Percentiles rank a stretch among this genome's conserved stretches.
phyloP scores from a whole-genome alignment of 2,797 vertebrate genomes.

The Salarias fasciatus region DNA sequence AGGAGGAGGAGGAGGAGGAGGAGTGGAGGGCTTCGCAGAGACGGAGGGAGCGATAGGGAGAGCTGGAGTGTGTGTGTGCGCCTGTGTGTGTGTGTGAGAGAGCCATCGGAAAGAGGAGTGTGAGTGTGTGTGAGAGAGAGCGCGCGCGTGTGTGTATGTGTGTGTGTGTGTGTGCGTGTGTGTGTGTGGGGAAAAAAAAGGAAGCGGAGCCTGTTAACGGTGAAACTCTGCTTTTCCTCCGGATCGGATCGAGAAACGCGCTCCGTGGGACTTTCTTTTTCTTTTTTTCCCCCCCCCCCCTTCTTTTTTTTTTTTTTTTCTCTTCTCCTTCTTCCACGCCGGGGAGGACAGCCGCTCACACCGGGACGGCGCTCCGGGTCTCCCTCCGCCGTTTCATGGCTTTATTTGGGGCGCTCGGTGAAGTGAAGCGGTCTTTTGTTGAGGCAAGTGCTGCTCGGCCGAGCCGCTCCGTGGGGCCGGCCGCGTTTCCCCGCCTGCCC shows the following conservation, averaged over 20 bases:
- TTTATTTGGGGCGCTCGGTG: conserved; percentile 69
- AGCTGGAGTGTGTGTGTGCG: conserved; percentile 68
- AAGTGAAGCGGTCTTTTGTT: conserved; percentile 92
- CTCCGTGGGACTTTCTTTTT: conserved; percentile 73
- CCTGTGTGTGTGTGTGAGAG: conserved; percentile 19
- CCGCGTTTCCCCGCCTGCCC: too few species aligned
- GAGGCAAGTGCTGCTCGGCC: conserved; percentile 84
- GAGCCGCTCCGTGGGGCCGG: conserved; percentile 67
- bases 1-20: conserved; percentile 74
- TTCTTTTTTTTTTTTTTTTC: too few species aligned
- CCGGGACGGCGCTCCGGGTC: too few species aligned
- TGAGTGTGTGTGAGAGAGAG: conserved; percentile 40
- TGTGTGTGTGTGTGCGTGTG: conserved; percentile 44
- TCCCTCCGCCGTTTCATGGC: conserved; percentile 59
- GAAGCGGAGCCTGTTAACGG: conserved; percentile 84
- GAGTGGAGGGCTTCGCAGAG: conserved; percentile 70
- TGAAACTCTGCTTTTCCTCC: conserved; percentile 81
- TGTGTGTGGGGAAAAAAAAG: conserved; percentile 81
- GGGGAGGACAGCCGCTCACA: conserved; percentile 60
- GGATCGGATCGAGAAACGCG: conserved; percentile 78
- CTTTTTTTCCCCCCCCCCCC: too few species aligned
- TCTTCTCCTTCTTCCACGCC: conserved; percentile 28
- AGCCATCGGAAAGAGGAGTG: conserved; percentile 58
- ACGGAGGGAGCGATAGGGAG: conserved; percentile 70
- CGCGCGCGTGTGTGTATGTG: conserved; percentile 48